Conservation (phyloP, 2,888 invertebrate genomes). For the Macrophya annulata region DNA sequence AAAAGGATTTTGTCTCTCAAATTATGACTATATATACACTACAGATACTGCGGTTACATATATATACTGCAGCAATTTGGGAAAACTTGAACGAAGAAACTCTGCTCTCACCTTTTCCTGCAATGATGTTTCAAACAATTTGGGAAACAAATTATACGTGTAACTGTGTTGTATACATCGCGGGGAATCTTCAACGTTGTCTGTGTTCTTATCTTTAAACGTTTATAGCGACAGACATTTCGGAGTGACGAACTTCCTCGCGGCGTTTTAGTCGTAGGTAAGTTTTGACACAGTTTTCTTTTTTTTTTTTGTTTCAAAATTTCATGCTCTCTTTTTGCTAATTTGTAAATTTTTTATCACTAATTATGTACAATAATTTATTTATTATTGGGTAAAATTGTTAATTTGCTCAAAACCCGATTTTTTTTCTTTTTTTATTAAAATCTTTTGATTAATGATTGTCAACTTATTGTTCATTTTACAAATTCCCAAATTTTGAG, state of each 20-base stretch:
- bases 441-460: no score
- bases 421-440: background rate
- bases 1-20: background rate
- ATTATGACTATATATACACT: background rate
- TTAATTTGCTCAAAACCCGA: background rate
- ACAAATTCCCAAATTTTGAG: no score
- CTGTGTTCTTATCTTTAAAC: conserved; percentile 23
- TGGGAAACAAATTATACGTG: conserved; percentile 38
- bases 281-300: conserved; percentile 6
- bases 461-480: no score
- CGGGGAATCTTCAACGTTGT: background rate
- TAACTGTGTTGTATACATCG: background rate
- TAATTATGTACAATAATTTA: background rate
- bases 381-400: background rate
- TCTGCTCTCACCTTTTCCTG: background rate
- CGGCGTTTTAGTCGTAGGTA: no score
- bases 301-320: no score
- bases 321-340: background rate
- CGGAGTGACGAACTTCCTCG: conserved; percentile 33
- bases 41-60: conserved; percentile 50
- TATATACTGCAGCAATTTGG: background rate
- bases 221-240: conserved; percentile 32
- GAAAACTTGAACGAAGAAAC: conserved; percentile 18
- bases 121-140: conserved; percentile 44
- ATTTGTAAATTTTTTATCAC: background rate